Evolutionary conservation across 2,113 vertebrate species (phyloP), one percentile per base, ranked within the genome.

Genomic region (Arenaria interpres): DNA sequence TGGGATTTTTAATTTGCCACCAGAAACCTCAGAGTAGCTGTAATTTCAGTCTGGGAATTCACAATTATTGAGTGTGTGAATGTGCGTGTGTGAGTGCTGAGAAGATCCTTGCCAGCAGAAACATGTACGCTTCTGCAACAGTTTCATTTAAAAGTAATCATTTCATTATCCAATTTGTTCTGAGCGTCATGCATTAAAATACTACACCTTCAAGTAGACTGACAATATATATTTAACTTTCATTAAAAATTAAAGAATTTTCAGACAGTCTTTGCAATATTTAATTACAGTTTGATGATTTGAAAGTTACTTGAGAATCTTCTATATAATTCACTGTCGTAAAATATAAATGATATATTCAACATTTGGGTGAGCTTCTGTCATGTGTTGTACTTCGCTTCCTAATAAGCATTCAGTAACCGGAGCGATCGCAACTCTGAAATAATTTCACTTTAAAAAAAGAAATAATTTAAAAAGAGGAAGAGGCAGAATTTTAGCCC

Each of bases 281-380:
- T 97, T 98, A 98, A 97, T 98, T 98, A 96, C 96, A 97, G 95
- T 83, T 91, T 80, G 87, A 96, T 90, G 96, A 96, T 97, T 92
- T 88, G 90, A 97, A 97, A 91, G 94, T 96, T 97, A 93, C 93
- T 95, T 69, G 73, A 96, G 75, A 97, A 95, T 92, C 93, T 80
- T 92, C 93, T 96, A 67, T 97, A 96, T 97, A 91, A 97, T 92
- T 98, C 93, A 96, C 94, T 89, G 92, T 94, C 51, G 37, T 90
- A 94, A 97, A 97, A 91, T 92, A 95, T 97, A 94, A 97, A 96
- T 93, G 85, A 97, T 95, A 94, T 77, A 82, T 91, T 94, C 93
- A 89, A 79, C 80, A 85, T 96, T 93, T 96, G 89, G 88, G 92
- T 85, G 96, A 95, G 95, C 79, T 95, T 64, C 97, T 91, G 82